These are phyloP conservation scores for Argopecten irradians DNA, from an alignment of 1,140 invertebrate species.

Conservation along the genomic window DNA sequence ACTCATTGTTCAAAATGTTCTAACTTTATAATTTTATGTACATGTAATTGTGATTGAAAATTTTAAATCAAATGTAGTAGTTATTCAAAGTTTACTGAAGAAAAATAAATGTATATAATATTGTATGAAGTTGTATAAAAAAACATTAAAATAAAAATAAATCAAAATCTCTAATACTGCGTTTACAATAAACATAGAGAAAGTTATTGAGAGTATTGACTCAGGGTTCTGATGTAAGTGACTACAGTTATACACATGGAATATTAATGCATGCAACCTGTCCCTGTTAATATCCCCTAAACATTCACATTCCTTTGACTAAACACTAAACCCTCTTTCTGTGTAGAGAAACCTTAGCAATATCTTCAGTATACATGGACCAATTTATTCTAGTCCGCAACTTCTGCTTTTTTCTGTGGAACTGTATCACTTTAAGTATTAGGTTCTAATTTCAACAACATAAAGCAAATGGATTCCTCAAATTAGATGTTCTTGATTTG, in stretches of 20 bases:
- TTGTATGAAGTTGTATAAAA: not conserved
- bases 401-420: not conserved
- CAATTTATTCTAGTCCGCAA: not conserved
- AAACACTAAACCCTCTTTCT: not conserved
- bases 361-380: not conserved
- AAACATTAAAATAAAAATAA: not conserved
- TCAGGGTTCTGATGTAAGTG: not conserved
- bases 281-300: not conserved
- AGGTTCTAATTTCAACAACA: not conserved
- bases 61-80: not conserved
- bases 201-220: no score
- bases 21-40: not conserved
- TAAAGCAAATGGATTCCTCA: not conserved
- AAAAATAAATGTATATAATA: not conserved
- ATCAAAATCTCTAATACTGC: not conserved
- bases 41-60: not conserved
- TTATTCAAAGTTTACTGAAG: not conserved
- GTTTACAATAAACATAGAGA: no score
- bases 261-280: slow-evolving; percentile 11
- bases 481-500: not conserved
- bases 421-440: not conserved
- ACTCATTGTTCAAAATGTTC: not conserved
- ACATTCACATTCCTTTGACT: not conserved
- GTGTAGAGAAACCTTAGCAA: not conserved
- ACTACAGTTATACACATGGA: not conserved